Conservation (phyloP, 2,113 vertebrate species). For the Ptilorrhoa leucosticta region DNA sequence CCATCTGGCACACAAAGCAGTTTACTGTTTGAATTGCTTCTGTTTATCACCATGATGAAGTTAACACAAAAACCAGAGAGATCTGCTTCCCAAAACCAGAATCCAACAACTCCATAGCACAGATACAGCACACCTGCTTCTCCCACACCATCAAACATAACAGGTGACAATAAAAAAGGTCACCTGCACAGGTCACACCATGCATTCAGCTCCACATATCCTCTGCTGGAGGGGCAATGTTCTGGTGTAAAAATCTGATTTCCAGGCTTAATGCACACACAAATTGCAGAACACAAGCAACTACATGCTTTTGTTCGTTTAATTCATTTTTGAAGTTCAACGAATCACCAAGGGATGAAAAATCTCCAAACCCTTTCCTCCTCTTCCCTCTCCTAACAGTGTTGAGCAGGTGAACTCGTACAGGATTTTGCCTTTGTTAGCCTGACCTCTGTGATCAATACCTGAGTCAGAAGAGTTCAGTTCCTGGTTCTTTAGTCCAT, state of each 20-base stretch:
- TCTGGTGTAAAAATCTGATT: not conserved
- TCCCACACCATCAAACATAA: not conserved
- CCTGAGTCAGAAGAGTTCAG: conserved; percentile 73
- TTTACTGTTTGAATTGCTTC: conserved; percentile 41
- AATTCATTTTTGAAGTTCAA: not conserved
- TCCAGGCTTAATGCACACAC: not conserved
- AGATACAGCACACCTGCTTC: not conserved
- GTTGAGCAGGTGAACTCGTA: not conserved
- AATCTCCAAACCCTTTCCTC: not conserved
- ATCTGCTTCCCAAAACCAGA: not conserved
- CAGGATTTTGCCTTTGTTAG: not conserved
- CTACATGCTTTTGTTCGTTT: not conserved
- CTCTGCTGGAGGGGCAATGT: not conserved
- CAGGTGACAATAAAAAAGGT: not conserved
- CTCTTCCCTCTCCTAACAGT: not conserved
- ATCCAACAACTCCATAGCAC: not conserved
- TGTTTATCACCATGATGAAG: conserved; percentile 37
- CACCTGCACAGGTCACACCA: not conserved
- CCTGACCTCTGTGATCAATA: conserved; percentile 14
- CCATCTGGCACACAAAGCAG: conserved; percentile 53
- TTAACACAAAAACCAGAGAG: conserved; percentile 1
- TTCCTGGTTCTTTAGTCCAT: conserved; percentile 74
- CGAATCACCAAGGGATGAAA: not conserved
- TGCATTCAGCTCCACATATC: not conserved
- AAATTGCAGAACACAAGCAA: not conserved